Evolutionary conservation across 2,888 invertebrate genomes (phyloP).

Genomic region (Dolomedes plantarius): DNA sequence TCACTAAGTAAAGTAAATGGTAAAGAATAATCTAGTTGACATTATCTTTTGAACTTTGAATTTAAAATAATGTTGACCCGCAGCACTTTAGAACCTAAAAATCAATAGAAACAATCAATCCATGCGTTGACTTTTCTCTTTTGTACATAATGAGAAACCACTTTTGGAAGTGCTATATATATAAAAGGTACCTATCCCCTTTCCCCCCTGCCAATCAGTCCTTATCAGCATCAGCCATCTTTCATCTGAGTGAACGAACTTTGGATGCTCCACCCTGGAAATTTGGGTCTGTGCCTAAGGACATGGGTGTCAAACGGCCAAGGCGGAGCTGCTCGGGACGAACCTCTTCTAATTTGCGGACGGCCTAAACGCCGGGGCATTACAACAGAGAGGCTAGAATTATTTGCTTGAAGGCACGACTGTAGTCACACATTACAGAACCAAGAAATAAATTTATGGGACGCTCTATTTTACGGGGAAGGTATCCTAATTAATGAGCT

Average conservation of each 20-base stretch:
- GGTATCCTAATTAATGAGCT: slow-evolving; percentile 3
- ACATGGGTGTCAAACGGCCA: slow-evolving; percentile 55
- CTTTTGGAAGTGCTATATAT: too few species aligned
- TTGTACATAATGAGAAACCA: too few species aligned
- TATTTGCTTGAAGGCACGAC: background rate
- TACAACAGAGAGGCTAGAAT: background rate
- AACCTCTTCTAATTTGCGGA: slow-evolving; percentile 64
- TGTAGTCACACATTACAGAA: background rate
- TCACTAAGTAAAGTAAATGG: too few species aligned
- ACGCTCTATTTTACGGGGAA: background rate
- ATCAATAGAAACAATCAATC: too few species aligned
- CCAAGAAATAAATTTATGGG: background rate
- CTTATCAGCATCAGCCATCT: slow-evolving; percentile 43
- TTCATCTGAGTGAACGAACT: slow-evolving; percentile 44
- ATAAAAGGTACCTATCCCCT: too few species aligned
- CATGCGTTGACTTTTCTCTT: too few species aligned
- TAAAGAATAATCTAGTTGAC: too few species aligned
- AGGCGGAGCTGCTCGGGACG: slow-evolving; percentile 55
- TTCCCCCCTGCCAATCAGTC: slow-evolving; percentile 36
- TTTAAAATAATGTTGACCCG: too few species aligned
- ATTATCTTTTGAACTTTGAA: too few species aligned
- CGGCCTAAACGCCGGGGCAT: background rate
- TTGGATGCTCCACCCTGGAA: slow-evolving; percentile 57
- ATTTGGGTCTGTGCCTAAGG: slow-evolving; percentile 43
- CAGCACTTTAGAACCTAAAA: too few species aligned